Conservation (phyloP, 2,888 invertebrate species). For the Drosophila silvestris region DNA sequence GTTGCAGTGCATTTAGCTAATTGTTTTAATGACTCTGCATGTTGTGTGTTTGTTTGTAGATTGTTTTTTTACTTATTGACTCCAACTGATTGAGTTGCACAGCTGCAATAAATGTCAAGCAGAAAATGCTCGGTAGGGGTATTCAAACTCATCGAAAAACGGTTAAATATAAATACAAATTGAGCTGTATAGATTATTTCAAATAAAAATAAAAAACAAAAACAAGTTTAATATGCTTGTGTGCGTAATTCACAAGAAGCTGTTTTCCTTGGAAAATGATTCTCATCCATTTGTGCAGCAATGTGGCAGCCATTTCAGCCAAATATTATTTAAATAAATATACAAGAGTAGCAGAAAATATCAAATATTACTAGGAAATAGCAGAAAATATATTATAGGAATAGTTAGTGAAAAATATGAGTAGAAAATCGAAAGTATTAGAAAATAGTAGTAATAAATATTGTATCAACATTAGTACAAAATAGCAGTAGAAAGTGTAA, state of each 20-base stretch:
- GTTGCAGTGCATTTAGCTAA: slow-evolving; percentile 57
- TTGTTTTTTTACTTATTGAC: slow-evolving; percentile 6
- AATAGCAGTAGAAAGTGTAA: neutral
- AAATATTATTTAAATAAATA: neutral
- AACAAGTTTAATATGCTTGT: neutral
- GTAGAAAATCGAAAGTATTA: neutral
- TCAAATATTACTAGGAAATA: neutral
- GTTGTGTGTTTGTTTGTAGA: slow-evolving; percentile 10
- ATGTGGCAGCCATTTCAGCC: neutral
- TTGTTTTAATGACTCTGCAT: slow-evolving; percentile 63
- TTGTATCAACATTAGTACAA: neutral
- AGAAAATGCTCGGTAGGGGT: neutral
- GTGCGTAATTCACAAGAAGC: neutral
- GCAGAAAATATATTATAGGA: neutral
- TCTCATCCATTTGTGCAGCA: neutral
- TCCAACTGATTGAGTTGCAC: slow-evolving; percentile 33
- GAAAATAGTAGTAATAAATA: neutral
- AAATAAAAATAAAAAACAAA: neutral
- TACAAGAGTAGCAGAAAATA: neutral
- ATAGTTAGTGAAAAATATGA: neutral
- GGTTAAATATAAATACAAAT: neutral
- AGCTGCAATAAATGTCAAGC: slow-evolving; percentile 24
- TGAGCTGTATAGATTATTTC: neutral
- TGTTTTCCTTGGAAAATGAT: neutral
- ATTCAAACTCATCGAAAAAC: neutral